phyloP scores from a whole-genome alignment of 2,113 vertebrate species.

The Chrysemys picta region DNA sequence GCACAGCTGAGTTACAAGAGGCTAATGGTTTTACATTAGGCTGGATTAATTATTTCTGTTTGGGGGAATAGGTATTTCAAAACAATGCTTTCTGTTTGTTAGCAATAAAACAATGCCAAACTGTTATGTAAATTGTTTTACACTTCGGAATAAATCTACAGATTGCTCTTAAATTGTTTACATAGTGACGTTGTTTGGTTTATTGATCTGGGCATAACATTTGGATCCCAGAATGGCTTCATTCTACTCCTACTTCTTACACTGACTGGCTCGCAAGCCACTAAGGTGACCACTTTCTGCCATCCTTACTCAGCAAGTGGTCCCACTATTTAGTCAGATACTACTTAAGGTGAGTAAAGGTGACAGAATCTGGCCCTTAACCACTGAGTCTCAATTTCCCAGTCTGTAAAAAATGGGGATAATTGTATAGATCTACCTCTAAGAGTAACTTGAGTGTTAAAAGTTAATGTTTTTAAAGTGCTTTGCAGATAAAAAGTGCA shows the following conservation, averaged over 20 bases:
- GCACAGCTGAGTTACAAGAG: constrained; percentile 7
- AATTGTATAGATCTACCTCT: not conserved
- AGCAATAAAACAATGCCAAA: constrained; percentile 47
- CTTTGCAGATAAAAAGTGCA: not conserved
- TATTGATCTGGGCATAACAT: not conserved
- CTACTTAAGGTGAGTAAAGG: accelerated
- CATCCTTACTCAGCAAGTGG: accelerated
- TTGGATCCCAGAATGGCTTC: not conserved
- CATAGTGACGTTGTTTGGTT: not conserved
- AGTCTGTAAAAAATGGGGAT: accelerated
- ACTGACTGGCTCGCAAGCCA: accelerated
- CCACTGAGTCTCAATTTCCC: not conserved
- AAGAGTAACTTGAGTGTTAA: not conserved
- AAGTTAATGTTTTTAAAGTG: accelerated
- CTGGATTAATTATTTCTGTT: constrained; percentile 55
- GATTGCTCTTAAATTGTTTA: constrained; percentile 20
- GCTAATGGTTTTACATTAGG: constrained; percentile 60
- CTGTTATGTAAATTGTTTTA: constrained; percentile 2
- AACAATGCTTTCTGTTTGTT: constrained; percentile 31
- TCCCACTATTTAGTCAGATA: accelerated
- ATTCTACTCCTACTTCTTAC: not conserved
- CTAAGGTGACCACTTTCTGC: not conserved
- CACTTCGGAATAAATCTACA: constrained; percentile 26
- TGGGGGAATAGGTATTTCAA: constrained; percentile 54
- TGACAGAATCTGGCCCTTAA: not conserved